Base-by-base conservation (phyloP, 2,888 invertebrate genomes). In the Furcula furcula region DNA sequence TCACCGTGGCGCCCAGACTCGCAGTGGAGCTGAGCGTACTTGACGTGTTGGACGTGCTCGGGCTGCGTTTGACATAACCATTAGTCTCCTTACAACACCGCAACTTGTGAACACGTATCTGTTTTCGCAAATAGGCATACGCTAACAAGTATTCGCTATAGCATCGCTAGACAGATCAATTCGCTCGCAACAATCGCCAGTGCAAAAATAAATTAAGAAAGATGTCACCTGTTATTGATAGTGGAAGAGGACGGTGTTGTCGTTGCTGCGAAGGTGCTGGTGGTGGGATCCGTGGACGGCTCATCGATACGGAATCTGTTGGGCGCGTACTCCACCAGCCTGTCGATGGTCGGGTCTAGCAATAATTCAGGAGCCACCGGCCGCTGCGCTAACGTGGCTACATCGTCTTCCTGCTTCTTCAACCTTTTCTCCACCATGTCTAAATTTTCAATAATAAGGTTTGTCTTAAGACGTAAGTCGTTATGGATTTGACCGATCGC, bases 401-500 rank as follows among this genome's bases (percentile, higher is more conserved):
- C 95, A 64, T 95, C 95, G 57, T 95, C 94, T 62, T 95, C 95
- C 60, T 96, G 96, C 64, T 96, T 95, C 76, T 94, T 95, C 35
- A 96, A 72, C 25, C 95, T 89, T 62, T 93, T 95, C 66, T 96
- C 95, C 1, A 96, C 95, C 90, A 95, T 94, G 66, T 95, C 95
- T 56, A 96, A 89, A 76, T 96, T 96, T 57, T 94, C 95, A 33
- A 96, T 96, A 31, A 96, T 96, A 55, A 95, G 92, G 77, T 96
- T 95, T 0, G 96, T 94, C 73, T 96, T 96, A 0, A 93, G 87
- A 46, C 94, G 90, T 21, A 96, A 80, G 69, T 96, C 96, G 36
- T 92, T 93, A 72, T 96, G 96, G 36, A 96, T 95, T 76, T 95
- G 95, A 19, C 93, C 95, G 48, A 96, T 96, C 0, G 96, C 96